Percentiles rank a stretch among this genome's conserved stretches.
phyloP scores from a whole-genome alignment of 1,140 invertebrate genomes.

The Papilio xuthus region DNA sequence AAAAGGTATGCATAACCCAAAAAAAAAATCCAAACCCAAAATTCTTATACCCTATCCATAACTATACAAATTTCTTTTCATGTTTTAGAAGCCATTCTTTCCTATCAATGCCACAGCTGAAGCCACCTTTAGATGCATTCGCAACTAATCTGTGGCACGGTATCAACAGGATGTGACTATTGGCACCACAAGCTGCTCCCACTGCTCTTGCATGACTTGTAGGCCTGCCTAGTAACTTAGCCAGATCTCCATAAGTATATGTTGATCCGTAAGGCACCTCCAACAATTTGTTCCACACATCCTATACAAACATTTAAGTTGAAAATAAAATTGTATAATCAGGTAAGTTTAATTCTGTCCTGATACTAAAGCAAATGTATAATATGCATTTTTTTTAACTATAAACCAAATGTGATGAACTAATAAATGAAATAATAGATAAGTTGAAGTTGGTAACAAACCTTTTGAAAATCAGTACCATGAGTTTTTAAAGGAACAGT shows the following conservation, averaged over 20 bases:
- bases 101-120: slow-evolving; percentile 65
- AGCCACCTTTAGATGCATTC: slow-evolving; percentile 65
- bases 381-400: too few relatives aligned
- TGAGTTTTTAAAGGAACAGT: slow-evolving; percentile 60
- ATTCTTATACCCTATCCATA: slow-evolving; percentile 21
- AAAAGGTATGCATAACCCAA: too few relatives aligned
- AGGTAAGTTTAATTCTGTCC: not conserved
- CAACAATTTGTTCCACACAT: slow-evolving; percentile 69
- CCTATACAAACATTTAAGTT: slow-evolving; percentile 51
- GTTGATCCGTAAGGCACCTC: slow-evolving; percentile 69
- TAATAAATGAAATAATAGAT: not conserved
- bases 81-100: slow-evolving; percentile 72
- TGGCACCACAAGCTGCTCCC: slow-evolving; percentile 74
- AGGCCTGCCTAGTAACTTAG: slow-evolving; percentile 62
- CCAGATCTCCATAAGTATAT: slow-evolving; percentile 71
- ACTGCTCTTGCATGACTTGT: slow-evolving; percentile 69
- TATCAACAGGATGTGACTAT: slow-evolving; percentile 68
- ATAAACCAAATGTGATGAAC: not conserved
- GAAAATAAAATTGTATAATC: not conserved
- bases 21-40: too few relatives aligned
- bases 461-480: slow-evolving; percentile 74
- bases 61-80: slow-evolving; percentile 61
- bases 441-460: slow-evolving; percentile 34
- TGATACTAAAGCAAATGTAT: not conserved
- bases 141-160: slow-evolving; percentile 74